Conservation (phyloP, 1,140 invertebrate genomes). For the Papilio polyxenes region DNA sequence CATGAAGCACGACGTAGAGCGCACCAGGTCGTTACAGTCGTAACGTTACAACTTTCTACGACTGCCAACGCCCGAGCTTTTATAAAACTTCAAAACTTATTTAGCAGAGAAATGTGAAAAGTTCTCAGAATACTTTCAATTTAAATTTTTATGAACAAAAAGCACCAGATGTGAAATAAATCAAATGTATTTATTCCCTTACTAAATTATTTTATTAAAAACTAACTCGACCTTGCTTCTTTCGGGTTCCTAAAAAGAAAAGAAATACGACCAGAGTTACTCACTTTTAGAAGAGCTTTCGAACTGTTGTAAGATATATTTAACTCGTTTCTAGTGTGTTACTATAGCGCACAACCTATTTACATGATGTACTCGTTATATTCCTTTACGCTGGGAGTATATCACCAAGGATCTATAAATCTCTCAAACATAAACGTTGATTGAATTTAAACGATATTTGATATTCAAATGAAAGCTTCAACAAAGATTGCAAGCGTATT, state of each 20-base stretch:
- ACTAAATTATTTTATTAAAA: too few species aligned
- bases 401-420: conserved; percentile 4
- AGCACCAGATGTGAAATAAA: background rate
- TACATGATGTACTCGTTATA: background rate
- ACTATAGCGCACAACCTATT: background rate
- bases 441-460: conserved; percentile 9
- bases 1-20: conserved; percentile 52
- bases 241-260: background rate
- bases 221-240: background rate
- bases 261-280: background rate
- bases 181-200: background rate
- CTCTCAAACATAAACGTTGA: background rate
- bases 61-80: conserved; percentile 13
- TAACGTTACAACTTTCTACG: conserved; percentile 42
- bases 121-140: conserved; percentile 3
- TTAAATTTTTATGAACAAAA: background rate
- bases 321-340: background rate
- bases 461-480: background rate
- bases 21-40: conserved; percentile 40
- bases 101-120: conserved; percentile 17
- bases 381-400: background rate
- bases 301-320: background rate
- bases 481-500: background rate
- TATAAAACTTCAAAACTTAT: conserved; percentile 39
- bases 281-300: too few species aligned